Base-by-base conservation (phyloP, 2,888 invertebrate genomes). In the Mythimna ferrago region DNA sequence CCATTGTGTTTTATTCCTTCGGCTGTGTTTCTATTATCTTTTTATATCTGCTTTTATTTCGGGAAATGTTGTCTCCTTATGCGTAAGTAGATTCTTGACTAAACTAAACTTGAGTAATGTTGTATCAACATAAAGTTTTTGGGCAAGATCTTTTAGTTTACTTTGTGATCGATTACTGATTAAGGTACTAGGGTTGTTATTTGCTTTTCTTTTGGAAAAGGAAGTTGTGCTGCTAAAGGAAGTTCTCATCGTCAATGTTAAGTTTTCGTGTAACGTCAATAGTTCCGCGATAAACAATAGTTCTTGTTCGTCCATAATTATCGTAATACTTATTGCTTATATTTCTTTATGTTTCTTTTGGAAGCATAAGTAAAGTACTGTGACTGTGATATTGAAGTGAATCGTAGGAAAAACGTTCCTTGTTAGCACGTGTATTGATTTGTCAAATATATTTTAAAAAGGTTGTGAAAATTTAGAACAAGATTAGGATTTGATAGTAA, bases 181-280 rank as follows among this genome's bases (percentile, higher is more conserved):
- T 21, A 41, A 14, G 3, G 1, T 32, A 3, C 0, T 3, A 21
- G 1, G 21, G 14, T 26, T 2, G 41, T 44, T 44, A 16, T 66
- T 2, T 7, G 5, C n/a, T 69, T 41, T 32, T 54, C 16, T 54
- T 21, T 35, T 56, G 1, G 14, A 19, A 32, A 67, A 32, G n/a
- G n/a, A n/a, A n/a, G n/a, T n/a, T n/a, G n/a, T n/a, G n/a, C n/a
- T n/a, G 2, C 16, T 10, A 14, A 62, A 35, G 3, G 3, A 73
- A 21, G n/a, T 48, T 63, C 62, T 38, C 19, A 7, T 71, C 38
- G 16, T n/a, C 48, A 58, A 58, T 72, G 2, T 44, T 21, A 61
- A 64, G 48, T 38, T 26, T 26, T 26, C 35, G 7, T 14, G 21
- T 61, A 16, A 16, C 4, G 3, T 35, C 16, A 11, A 53, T 61